Conservation (phyloP, 2,888 invertebrate genomes). For the Ectemnius continuus region DNA sequence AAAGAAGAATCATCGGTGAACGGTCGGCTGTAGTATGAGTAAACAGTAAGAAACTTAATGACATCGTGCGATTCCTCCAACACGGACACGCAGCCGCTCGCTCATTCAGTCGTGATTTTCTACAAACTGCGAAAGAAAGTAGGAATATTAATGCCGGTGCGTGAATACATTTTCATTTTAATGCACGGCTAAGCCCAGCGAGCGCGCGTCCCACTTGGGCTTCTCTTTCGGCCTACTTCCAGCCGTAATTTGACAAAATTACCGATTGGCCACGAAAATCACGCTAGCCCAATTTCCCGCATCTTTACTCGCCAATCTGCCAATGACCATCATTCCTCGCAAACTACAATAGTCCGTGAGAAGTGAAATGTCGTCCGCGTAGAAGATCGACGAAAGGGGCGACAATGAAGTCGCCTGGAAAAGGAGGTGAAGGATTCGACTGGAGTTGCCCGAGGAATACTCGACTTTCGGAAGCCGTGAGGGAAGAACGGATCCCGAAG, state of each 20-base stretch:
- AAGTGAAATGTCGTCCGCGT: neutral
- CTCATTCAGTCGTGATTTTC: slow-evolving; percentile 27
- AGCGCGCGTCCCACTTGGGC: slow-evolving; percentile 23
- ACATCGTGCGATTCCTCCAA: slow-evolving; percentile 14
- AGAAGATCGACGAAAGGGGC: neutral
- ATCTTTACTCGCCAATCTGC: neutral
- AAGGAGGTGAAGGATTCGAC: slow-evolving; percentile 43
- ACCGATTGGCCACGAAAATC: neutral
- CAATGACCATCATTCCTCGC: too few species aligned
- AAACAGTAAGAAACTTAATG: slow-evolving; percentile 17
- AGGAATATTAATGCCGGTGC: slow-evolving; percentile 35
- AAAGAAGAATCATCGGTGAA: neutral
- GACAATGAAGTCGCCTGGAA: neutral
- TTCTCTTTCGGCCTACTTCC: slow-evolving; percentile 15
- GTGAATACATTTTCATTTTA: slow-evolving; percentile 38
- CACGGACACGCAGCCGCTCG: slow-evolving; percentile 10
- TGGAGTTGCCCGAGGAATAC: slow-evolving; percentile 11
- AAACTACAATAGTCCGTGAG: neutral
- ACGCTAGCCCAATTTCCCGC: neutral
- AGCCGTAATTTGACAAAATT: slow-evolving; percentile 5
- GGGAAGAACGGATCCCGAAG: slow-evolving; percentile 32
- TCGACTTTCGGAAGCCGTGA: slow-evolving; percentile 43
- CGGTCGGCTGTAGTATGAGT: neutral
- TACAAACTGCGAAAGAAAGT: slow-evolving; percentile 38
- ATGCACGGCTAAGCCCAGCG: slow-evolving; percentile 36